A percentile compares a stretch with the other conserved stretches of the same genome.
These are phyloP conservation scores for Manis javanica DNA, from an alignment of 2,797 vertebrate species.

Conservation along the genomic window DNA sequence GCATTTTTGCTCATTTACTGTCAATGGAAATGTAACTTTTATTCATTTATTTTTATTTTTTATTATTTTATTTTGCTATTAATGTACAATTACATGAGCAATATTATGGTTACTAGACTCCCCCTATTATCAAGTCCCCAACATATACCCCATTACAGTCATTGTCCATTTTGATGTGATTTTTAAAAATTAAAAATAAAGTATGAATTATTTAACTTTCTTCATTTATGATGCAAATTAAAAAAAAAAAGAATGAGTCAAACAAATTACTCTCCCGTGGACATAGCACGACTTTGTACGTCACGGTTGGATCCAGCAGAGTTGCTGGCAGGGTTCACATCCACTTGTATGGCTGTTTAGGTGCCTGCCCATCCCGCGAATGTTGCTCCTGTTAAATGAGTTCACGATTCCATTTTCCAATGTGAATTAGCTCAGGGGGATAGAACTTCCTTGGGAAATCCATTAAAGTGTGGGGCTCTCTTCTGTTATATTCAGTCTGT, in stretches of 20 bases:
- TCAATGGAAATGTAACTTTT: neutral
- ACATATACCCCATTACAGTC: too few species aligned
- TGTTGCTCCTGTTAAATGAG: neutral
- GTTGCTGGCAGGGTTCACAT: neutral
- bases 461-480: neutral
- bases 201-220: neutral
- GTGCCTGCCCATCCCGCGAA: neutral
- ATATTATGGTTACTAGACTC: too few species aligned
- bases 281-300: neutral
- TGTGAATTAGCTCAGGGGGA: neutral
- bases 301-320: neutral
- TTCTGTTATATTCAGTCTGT: neutral
- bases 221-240: neutral
- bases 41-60: too few species aligned
- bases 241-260: neutral
- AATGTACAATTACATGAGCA: too few species aligned
- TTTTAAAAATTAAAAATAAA: slow-evolving; percentile 13
- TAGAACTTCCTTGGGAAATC: neutral
- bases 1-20: neutral
- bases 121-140: too few species aligned
- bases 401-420: neutral
- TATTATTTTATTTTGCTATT: too few species aligned
- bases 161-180: neutral
- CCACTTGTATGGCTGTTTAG: neutral
- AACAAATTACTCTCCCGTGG: neutral